Evolutionary conservation across 2,113 vertebrate genomes (phyloP).

Genomic region (Cisticola juncidis): DNA sequence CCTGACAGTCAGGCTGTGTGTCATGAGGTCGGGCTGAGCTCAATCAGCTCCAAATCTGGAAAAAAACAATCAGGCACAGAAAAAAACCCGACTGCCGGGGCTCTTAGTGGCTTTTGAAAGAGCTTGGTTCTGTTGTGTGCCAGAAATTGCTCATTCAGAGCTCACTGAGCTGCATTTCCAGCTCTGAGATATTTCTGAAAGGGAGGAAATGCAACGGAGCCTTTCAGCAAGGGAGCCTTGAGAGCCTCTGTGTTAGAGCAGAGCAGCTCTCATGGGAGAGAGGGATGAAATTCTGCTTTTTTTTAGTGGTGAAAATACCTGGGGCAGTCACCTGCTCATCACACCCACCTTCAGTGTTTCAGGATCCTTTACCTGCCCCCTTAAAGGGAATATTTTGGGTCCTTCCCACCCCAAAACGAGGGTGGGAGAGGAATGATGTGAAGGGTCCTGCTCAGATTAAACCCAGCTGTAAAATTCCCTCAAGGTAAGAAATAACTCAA

Average conservation of each 20-base stretch:
- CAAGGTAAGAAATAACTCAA: background rate
- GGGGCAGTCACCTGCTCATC: background rate
- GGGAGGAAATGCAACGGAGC: background rate
- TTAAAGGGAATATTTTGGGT: background rate
- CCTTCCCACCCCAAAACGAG: background rate
- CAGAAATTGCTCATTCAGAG: conserved; percentile 42
- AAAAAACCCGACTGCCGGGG: background rate
- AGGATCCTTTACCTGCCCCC: background rate
- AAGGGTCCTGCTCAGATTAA: background rate
- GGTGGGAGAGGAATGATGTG: background rate
- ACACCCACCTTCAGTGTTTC: background rate
- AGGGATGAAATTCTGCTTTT: background rate
- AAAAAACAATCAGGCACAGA: background rate
- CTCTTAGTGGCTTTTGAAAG: conserved; percentile 50
- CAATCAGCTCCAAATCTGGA: conserved; percentile 15
- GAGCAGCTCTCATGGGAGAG: background rate
- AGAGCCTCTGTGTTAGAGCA: background rate
- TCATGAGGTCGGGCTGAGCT: conserved; percentile 1
- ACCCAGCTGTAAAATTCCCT: background rate
- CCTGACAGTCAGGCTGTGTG: background rate
- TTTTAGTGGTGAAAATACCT: background rate
- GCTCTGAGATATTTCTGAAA: background rate
- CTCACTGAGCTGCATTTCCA: background rate
- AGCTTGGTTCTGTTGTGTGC: background rate
- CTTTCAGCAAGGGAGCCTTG: background rate